A percentile compares a stretch with the other conserved stretches of the same genome.
These are phyloP conservation scores for Otus sunia DNA, from an alignment of 2,113 vertebrate species.

Conservation along the genomic window DNA sequence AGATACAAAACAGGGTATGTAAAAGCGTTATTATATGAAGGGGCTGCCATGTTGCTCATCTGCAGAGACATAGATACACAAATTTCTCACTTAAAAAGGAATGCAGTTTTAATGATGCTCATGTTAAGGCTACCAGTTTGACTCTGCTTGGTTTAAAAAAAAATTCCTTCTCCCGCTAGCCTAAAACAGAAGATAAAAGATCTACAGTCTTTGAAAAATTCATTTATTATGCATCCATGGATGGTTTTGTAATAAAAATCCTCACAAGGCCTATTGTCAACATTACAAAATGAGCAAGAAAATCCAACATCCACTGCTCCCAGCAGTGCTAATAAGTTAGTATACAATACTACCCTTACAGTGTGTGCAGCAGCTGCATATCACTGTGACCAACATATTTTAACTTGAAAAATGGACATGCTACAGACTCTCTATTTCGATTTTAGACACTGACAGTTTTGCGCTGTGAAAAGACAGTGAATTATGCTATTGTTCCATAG, in stretches of 20 bases:
- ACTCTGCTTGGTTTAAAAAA: background rate
- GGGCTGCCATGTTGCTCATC: background rate
- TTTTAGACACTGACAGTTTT: background rate
- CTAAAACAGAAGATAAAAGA: background rate
- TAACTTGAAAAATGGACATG: background rate
- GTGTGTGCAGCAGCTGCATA: background rate
- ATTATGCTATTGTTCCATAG: background rate
- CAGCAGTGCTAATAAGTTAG: slow-evolving; percentile 33
- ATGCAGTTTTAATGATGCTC: background rate
- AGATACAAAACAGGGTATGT: background rate
- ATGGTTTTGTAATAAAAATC: slow-evolving; percentile 60
- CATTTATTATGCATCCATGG: slow-evolving; percentile 62
- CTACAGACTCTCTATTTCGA: background rate
- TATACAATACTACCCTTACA: background rate
- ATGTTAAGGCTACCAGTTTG: background rate
- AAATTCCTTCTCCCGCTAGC: background rate
- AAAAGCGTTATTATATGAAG: background rate
- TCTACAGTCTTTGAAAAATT: slow-evolving; percentile 45
- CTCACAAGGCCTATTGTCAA: slow-evolving; percentile 1
- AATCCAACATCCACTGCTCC: slow-evolving; percentile 29
- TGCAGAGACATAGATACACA: background rate
- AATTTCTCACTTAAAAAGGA: background rate
- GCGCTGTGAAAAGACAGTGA: background rate
- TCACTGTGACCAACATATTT: background rate
- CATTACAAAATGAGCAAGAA: slow-evolving; percentile 63